Conservation (phyloP, 2,888 invertebrate genomes). For the Drosophila neotestacea region DNA sequence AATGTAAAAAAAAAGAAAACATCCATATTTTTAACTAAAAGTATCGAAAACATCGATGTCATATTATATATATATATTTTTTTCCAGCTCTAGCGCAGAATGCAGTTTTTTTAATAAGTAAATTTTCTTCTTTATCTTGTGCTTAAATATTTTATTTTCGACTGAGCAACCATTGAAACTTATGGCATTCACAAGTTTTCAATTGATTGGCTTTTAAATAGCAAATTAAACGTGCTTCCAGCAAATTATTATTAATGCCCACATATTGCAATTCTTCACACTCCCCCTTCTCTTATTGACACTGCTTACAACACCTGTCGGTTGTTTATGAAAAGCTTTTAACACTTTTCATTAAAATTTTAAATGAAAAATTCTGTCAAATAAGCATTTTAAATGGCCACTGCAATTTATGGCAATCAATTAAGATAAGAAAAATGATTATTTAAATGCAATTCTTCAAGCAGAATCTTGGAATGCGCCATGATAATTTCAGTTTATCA, state of each 20-base stretch:
- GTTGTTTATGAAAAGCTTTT: slow-evolving; percentile 63
- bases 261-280: slow-evolving; percentile 11
- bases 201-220: slow-evolving; percentile 76
- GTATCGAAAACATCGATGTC: too few relatives aligned
- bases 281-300: neutral
- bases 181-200: slow-evolving; percentile 60
- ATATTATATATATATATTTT: too few relatives aligned
- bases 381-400: slow-evolving; percentile 18
- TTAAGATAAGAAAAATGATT: slow-evolving; percentile 50
- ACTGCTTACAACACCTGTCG: slow-evolving; percentile 53
- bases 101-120: slow-evolving; percentile 22
- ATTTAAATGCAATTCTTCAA: slow-evolving; percentile 21
- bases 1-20: too few relatives aligned
- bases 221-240: slow-evolving; percentile 60
- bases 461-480: neutral
- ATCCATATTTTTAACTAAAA: too few relatives aligned
- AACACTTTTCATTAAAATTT: slow-evolving; percentile 64
- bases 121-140: slow-evolving; percentile 26
- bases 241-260: slow-evolving; percentile 57
- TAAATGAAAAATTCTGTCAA: slow-evolving; percentile 35
- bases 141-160: slow-evolving; percentile 36
- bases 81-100: slow-evolving; percentile 8
- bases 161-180: slow-evolving; percentile 70
- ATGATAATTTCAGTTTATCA: slow-evolving; percentile 13
- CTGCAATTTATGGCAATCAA: slow-evolving; percentile 48